Evolutionary conservation across 2,113 vertebrate species (phyloP), one percentile per base, ranked within the genome.

Genomic region (Micronycteris hirsuta): DNA sequence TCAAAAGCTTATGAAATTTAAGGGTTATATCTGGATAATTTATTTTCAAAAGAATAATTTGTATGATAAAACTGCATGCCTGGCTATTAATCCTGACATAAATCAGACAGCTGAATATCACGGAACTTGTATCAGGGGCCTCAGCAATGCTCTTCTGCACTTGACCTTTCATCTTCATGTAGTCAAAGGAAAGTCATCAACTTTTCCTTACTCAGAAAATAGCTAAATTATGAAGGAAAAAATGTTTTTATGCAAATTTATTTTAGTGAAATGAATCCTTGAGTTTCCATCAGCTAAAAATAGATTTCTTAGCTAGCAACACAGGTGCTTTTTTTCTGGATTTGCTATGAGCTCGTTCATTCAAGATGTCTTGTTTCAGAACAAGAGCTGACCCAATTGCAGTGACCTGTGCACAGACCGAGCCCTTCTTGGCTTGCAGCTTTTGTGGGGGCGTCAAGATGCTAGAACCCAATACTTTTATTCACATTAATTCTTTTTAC

Each of bases 21-120:
- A 96, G 56, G n/a, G n/a, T 85, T 91, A 84, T 73, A 12, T 83
- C 82, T 94, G 85, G 94, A 95, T 96, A 91, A 85, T 92, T 97
- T 96, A 93, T 97, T 95, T 92, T 89, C 89, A 96, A 83, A 86
- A 80, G 70, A 74, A 56, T 74, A 96, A 95, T 89, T 81, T 94
- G 22, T 47, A 4, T 93, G 52, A 54, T 7, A 71, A 92, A 95
- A 77, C 31, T 84, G 38, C 56, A 33, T 24, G 49, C 19, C 4
- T 65, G 49, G 47, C 47, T 94, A 13, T 97, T 63, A 96, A 96
- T 86, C 24, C 13, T 31, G 52, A 88, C 84, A 76, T 91, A 78
- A 94, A 84, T 65, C 63, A 84, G 9, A 36, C 84, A 80, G 61
- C 28, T 68, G 68, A 49, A 36, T 70, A 54, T 67, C 38, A 3